These are phyloP conservation scores for Aphelinus atriplicis DNA, from an alignment of 1,140 invertebrate genomes.

Conservation along the genomic window DNA sequence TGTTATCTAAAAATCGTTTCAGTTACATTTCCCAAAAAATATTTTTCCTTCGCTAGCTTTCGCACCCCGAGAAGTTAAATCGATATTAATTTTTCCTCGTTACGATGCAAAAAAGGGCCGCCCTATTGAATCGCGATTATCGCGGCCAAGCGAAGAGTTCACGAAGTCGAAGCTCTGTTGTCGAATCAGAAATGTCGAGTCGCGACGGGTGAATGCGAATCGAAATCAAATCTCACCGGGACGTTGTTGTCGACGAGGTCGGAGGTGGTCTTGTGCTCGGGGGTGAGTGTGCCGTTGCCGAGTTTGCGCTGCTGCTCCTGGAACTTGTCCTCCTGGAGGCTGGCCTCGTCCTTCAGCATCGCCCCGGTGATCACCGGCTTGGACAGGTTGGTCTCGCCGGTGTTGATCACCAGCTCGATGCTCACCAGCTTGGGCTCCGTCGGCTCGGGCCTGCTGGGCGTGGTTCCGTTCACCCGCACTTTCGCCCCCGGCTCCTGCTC, in stretches of 20 bases:
- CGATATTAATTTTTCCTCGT: no score
- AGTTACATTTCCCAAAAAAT: no score
- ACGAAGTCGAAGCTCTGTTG: no score
- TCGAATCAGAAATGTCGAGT: no score
- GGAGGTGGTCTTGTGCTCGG: conserved; percentile 50
- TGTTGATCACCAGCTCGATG: conserved; percentile 56
- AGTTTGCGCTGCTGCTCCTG: conserved; percentile 62
- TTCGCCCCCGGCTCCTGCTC: conserved; percentile 57
- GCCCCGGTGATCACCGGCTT: conserved; percentile 76
- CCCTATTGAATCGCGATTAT: no score
- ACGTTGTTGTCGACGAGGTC: not conserved
- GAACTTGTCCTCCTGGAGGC: conserved; percentile 58
- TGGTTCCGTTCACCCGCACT: conserved; percentile 54
- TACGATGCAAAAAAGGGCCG: no score
- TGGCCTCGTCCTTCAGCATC: conserved; percentile 71
- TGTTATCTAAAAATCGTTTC: no score
- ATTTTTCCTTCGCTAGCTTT: no score
- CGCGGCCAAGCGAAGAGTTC: no score
- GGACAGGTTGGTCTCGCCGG: conserved; percentile 66
- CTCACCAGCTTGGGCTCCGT: conserved; percentile 53
- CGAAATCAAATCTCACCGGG: no score
- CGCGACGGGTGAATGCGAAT: no score
- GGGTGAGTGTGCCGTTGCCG: conserved; percentile 59
- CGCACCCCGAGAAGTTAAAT: no score
- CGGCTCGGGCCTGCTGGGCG: conserved; percentile 49